These are phyloP conservation scores for Zingel zingel DNA, from an alignment of 2,113 vertebrate species.

Conservation along the genomic window DNA sequence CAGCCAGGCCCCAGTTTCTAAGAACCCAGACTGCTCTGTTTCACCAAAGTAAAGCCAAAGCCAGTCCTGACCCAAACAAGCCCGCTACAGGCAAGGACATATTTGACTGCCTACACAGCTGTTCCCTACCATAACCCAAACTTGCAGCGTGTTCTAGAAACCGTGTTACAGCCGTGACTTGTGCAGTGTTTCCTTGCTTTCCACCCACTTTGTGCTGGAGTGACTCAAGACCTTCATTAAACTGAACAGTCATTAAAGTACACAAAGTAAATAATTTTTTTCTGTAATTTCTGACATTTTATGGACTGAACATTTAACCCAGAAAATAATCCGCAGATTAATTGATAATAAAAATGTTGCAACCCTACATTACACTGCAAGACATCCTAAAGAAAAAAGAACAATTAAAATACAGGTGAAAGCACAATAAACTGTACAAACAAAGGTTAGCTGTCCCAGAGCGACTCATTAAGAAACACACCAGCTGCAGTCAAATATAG, in stretches of 20 bases:
- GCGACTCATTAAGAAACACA: neutral
- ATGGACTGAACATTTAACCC: no score
- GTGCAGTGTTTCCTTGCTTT: slow-evolving; percentile 9
- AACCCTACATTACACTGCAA: neutral
- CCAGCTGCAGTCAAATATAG: neutral
- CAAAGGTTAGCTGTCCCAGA: neutral
- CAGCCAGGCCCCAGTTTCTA: slow-evolving; percentile 44
- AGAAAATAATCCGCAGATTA: neutral
- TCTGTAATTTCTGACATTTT: no score
- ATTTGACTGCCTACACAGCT: slow-evolving; percentile 10
- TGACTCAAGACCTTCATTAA: neutral
- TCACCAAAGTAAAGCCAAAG: slow-evolving; percentile 72
- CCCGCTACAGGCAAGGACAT: slow-evolving; percentile 74
- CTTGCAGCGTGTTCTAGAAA: neutral
- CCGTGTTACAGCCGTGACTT: neutral
- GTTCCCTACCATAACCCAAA: slow-evolving; percentile 9
- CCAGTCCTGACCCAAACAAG: slow-evolving; percentile 69
- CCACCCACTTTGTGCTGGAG: neutral
- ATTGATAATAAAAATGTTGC: neutral
- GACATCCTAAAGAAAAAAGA: neutral
- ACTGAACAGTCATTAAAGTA: neutral
- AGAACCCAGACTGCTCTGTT: slow-evolving; percentile 60
- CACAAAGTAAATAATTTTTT: neutral
- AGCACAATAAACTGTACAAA: neutral
- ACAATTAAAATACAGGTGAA: neutral